Percentiles rank a stretch among this genome's conserved stretches.
Conservation (phyloP, 2,888 invertebrate genomes). For the Lacanobia oleracea region DNA sequence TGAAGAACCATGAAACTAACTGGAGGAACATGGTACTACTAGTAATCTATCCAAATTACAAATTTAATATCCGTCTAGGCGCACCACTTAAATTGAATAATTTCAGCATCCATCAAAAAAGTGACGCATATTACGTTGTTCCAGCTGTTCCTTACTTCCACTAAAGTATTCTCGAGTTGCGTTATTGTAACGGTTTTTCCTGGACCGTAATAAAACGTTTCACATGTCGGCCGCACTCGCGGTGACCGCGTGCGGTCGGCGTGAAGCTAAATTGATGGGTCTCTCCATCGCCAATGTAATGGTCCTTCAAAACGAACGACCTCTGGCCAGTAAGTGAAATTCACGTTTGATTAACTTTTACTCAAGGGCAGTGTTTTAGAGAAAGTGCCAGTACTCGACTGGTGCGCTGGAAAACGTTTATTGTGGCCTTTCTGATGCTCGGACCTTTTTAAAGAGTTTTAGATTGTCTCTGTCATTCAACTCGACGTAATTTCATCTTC, state of each 20-base stretch:
- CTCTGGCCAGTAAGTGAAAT: slow-evolving; percentile 87
- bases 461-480: slow-evolving; percentile 25
- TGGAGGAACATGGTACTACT: not conserved
- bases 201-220: slow-evolving; percentile 75
- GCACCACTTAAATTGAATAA: slow-evolving; percentile 66
- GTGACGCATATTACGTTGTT: slow-evolving; percentile 65
- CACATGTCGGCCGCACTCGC: slow-evolving; percentile 85
- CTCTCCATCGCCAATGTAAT: slow-evolving; percentile 89
- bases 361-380: slow-evolving; percentile 77
- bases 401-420: slow-evolving; percentile 56
- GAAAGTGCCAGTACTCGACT: slow-evolving; percentile 67
- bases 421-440: slow-evolving; percentile 37
- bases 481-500: not conserved
- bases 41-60: slow-evolving; percentile 49
- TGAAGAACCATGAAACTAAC: not conserved
- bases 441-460: slow-evolving; percentile 22
- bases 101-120: slow-evolving; percentile 68
- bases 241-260: slow-evolving; percentile 86
- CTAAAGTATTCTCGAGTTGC: slow-evolving; percentile 75
- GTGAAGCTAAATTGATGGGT: slow-evolving; percentile 89
- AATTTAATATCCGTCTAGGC: slow-evolving; percentile 62
- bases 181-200: slow-evolving; percentile 84
- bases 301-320: slow-evolving; percentile 89
- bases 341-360: slow-evolving; percentile 89
- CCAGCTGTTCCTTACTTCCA: slow-evolving; percentile 69